Conservation (phyloP, 1,140 invertebrate genomes). For the Cylas formicarius region DNA sequence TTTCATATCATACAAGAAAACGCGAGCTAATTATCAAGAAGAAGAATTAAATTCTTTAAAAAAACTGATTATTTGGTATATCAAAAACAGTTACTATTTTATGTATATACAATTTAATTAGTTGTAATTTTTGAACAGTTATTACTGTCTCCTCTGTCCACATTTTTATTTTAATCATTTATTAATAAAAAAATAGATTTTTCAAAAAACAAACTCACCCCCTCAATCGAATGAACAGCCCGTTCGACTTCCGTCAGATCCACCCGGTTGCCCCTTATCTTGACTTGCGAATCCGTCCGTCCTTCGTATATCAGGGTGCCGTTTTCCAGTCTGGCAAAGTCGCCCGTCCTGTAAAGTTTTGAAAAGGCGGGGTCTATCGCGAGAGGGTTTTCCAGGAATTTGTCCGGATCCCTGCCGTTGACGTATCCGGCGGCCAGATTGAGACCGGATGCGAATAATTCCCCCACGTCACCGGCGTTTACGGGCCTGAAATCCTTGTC, state of each 20-base stretch:
- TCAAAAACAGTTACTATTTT: too few species aligned
- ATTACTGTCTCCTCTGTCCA: too few species aligned
- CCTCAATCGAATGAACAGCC: constrained; percentile 49
- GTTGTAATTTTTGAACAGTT: too few species aligned
- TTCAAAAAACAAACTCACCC: constrained; percentile 45
- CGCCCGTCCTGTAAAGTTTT: constrained; percentile 70
- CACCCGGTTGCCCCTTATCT: constrained; percentile 76
- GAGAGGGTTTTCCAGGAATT: constrained; percentile 65
- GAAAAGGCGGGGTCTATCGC: constrained; percentile 50
- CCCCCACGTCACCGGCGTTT: constrained; percentile 62
- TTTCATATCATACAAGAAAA: too few species aligned
- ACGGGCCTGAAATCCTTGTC: constrained; percentile 63
- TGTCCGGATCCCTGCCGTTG: constrained; percentile 59
- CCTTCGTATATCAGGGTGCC: constrained; percentile 69
- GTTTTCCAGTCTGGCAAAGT: constrained; percentile 70
- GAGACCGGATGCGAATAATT: constrained; percentile 68
- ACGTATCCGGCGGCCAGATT: constrained; percentile 77
- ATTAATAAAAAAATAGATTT: constrained; percentile 35
- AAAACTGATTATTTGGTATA: too few species aligned
- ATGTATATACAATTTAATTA: too few species aligned
- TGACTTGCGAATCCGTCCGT: constrained; percentile 77
- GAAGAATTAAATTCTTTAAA: too few species aligned
- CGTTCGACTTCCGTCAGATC: constrained; percentile 78
- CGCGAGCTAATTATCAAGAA: too few species aligned
- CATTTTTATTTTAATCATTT: too few species aligned